These are phyloP conservation scores for Eubasilissa splendida DNA, from an alignment of 2,888 invertebrate genomes.

Conservation along the genomic window DNA sequence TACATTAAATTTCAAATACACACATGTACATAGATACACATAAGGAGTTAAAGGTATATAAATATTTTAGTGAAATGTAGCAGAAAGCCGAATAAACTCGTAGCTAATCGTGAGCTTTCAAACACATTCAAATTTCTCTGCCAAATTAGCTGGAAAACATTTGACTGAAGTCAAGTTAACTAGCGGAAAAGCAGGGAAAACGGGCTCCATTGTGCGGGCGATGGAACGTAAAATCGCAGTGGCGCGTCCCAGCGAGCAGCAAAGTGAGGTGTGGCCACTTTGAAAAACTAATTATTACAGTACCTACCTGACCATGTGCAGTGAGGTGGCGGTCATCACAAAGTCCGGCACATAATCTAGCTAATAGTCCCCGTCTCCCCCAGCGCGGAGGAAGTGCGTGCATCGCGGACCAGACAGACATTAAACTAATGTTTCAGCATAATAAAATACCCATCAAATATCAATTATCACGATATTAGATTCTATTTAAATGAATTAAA, in stretches of 20 bases:
- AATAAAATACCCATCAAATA: constrained; percentile 8
- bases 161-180: not conserved
- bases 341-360: not conserved
- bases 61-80: no score
- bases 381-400: constrained; percentile 11
- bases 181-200: not conserved
- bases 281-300: constrained; percentile 26
- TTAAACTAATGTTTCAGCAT: constrained; percentile 14
- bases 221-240: constrained; percentile 24
- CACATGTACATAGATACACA: no score
- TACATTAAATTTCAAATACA: no score
- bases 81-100: no score
- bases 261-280: constrained; percentile 20
- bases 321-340: constrained; percentile 10
- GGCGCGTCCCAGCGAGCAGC: not conserved
- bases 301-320: constrained; percentile 19
- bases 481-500: no score
- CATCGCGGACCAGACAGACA: not conserved
- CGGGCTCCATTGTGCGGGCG: constrained; percentile 22
- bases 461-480: constrained; percentile 11
- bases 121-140: no score
- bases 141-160: not conserved
- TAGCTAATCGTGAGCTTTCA: no score
- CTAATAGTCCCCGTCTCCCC: constrained; percentile 5
- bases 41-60: no score